These are phyloP conservation scores for Cyanoramphus novaezelandiae DNA, from an alignment of 2,113 vertebrate genomes.

Conservation along the genomic window DNA sequence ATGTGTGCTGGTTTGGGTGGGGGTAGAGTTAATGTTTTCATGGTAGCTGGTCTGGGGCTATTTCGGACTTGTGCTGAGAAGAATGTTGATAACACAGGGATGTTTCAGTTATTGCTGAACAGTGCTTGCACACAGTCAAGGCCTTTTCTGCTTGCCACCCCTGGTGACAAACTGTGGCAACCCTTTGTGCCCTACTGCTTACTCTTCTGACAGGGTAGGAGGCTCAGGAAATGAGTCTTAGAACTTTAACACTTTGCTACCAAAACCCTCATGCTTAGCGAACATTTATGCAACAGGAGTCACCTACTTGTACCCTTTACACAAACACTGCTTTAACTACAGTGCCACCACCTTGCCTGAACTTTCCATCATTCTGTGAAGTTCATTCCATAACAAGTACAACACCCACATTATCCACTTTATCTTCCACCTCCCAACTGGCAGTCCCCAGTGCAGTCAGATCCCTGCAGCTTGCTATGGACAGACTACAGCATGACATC, in stretches of 20 bases:
- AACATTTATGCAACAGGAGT: rapidly evolving
- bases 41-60: not conserved
- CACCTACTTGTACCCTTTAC: not conserved
- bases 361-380: not conserved
- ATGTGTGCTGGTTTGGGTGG: not conserved
- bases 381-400: not conserved
- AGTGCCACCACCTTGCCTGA: not conserved
- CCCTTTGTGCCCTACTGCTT: rapidly evolving
- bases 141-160: not conserved
- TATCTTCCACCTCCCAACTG: not conserved
- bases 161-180: not conserved
- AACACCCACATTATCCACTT: not conserved
- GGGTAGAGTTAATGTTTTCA: not conserved
- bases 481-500: not conserved
- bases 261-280: rapidly evolving
- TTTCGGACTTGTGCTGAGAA: not conserved
- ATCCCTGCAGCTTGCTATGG: not conserved
- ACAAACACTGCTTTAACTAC: rapidly evolving
- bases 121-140: not conserved
- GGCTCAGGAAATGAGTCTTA: not conserved
- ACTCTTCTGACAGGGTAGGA: not conserved
- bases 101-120: not conserved
- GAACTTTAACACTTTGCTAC: not conserved
- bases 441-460: rapidly evolving
- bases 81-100: not conserved